Evolutionary conservation across 2,888 invertebrate genomes (phyloP).

Genomic region (Patella depressa): DNA sequence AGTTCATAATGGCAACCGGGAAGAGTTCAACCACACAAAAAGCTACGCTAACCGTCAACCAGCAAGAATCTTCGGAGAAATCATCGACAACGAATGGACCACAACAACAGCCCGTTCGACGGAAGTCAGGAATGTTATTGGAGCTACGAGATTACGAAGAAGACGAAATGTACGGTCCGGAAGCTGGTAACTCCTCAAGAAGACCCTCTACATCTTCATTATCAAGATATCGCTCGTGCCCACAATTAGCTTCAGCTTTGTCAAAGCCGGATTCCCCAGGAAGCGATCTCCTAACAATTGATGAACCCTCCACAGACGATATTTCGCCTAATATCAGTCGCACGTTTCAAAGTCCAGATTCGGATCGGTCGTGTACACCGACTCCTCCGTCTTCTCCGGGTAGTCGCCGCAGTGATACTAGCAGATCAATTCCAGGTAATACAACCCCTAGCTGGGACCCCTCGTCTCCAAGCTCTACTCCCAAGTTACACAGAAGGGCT

Average conservation of each 20-base stretch:
- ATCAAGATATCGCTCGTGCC: constrained; percentile 37
- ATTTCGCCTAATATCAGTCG: constrained; percentile 15
- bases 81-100: neutral
- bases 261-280: constrained; percentile 31
- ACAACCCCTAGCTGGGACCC: constrained; percentile 34
- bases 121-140: neutral
- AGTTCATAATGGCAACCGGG: neutral
- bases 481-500: constrained; percentile 33
- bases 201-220: neutral
- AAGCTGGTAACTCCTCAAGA: neutral
- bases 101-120: neutral
- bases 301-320: constrained; percentile 12
- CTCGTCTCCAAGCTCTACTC: constrained; percentile 43
- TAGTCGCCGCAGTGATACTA: constrained; percentile 44
- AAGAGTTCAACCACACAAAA: neutral
- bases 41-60: neutral
- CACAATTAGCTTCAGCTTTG: constrained; percentile 33
- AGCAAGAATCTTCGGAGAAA: neutral
- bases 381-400: constrained; percentile 58
- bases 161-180: neutral
- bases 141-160: neutral
- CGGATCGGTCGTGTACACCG: constrained; percentile 47
- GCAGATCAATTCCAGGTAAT: constrained; percentile 43
- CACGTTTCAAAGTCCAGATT: neutral
- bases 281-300: constrained; percentile 28